Percentiles rank a stretch among this genome's conserved stretches.
Conservation (phyloP, 2,797 vertebrate genomes). For the Calcarius lapponicus region DNA sequence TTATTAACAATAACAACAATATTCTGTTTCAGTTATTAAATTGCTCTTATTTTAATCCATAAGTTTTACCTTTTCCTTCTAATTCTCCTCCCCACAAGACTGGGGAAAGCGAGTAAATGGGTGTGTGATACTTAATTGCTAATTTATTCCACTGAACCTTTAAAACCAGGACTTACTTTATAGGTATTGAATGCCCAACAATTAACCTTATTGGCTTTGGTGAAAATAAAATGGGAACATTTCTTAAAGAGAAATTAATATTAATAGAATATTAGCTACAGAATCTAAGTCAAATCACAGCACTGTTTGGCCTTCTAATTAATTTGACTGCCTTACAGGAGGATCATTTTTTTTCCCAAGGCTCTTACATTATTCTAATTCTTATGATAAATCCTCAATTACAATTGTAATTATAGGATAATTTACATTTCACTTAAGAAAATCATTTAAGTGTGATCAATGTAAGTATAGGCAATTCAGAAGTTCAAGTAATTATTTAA, state of each 20-base stretch:
- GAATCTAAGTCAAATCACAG: background rate
- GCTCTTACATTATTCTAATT: background rate
- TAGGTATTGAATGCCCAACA: slow-evolving; percentile 38
- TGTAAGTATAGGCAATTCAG: slow-evolving; percentile 23
- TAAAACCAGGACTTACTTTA: slow-evolving; percentile 37
- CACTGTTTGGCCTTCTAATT: slow-evolving; percentile 12
- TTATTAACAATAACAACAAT: background rate
- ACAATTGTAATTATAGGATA: slow-evolving; percentile 31
- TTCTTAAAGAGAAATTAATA: slow-evolving; percentile 57
- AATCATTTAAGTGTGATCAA: slow-evolving; percentile 50
- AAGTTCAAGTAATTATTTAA: slow-evolving; percentile 38
- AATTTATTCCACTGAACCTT: slow-evolving; percentile 41
- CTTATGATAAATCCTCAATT: slow-evolving; percentile 29
- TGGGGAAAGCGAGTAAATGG: background rate
- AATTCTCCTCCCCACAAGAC: background rate
- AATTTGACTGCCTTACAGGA: slow-evolving; percentile 17
- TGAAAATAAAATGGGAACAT: slow-evolving; percentile 45
- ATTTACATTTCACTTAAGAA: slow-evolving; percentile 54
- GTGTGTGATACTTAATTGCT: background rate
- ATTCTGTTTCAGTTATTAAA: background rate
- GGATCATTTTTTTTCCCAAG: background rate
- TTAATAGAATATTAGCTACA: slow-evolving; percentile 31
- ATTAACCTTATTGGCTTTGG: slow-evolving; percentile 27
- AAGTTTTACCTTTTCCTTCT: background rate
- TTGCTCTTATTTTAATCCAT: background rate